Percentiles rank a stretch among this genome's conserved stretches.
phyloP scores from a whole-genome alignment of 2,888 invertebrate species.

The Unio pictorum region DNA sequence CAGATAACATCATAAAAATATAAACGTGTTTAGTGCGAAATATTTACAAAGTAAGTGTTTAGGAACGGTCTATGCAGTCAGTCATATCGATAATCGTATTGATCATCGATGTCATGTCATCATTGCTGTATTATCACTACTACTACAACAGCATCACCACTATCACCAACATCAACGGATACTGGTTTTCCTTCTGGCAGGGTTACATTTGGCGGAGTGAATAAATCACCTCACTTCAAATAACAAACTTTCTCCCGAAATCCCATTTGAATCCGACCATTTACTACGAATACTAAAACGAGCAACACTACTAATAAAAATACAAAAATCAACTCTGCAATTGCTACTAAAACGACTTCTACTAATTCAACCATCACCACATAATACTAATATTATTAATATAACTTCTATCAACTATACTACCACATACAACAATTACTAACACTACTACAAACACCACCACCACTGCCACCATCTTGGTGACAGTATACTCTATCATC shows the following conservation, averaged over 20 bases:
- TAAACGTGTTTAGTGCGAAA: too few species aligned
- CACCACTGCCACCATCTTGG: background rate
- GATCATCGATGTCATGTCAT: too few species aligned
- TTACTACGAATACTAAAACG: background rate
- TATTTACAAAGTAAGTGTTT: too few species aligned
- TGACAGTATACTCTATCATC: background rate
- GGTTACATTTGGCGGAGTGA: too few species aligned
- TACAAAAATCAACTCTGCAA: background rate
- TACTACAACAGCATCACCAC: too few species aligned
- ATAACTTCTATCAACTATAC: background rate
- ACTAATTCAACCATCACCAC: background rate
- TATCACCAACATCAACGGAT: too few species aligned
- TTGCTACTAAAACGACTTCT: background rate
- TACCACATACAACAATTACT: background rate
- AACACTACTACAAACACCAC: background rate
- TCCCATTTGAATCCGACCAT: background rate
- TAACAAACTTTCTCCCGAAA: background rate
- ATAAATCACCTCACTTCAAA: too few species aligned
- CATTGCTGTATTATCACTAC: too few species aligned
- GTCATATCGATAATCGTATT: too few species aligned
- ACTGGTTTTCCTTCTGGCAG: too few species aligned
- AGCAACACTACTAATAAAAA: background rate
- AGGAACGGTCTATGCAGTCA: too few species aligned
- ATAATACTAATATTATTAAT: background rate
- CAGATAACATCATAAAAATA: too few species aligned